These are phyloP conservation scores for Cephus pulcher DNA, from an alignment of 2,888 invertebrate species.

Conservation along the genomic window DNA sequence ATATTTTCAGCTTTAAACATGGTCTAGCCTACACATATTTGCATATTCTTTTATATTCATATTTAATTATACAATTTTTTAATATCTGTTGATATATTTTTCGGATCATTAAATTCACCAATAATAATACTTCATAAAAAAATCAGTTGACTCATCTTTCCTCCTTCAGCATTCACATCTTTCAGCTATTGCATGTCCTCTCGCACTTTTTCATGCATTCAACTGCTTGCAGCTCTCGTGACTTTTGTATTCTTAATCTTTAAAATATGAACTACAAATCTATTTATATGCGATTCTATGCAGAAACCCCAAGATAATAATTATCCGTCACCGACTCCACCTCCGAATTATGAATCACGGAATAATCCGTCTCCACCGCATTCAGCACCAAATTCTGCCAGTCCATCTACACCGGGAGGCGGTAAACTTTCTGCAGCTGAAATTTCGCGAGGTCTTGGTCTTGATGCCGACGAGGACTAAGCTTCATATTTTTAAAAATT, in stretches of 20 bases:
- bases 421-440: slow-evolving; percentile 58
- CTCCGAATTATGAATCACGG: slow-evolving; percentile 29
- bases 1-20: background rate
- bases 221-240: background rate
- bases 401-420: slow-evolving; percentile 42
- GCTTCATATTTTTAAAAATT: background rate
- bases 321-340: slow-evolving; percentile 32
- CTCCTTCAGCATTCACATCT: background rate
- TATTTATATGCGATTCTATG: background rate
- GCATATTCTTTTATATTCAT: background rate
- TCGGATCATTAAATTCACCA: background rate
- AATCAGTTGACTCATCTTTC: background rate
- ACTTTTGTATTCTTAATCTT: background rate
- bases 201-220: background rate
- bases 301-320: slow-evolving; percentile 44
- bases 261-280: background rate
- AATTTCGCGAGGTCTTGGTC: slow-evolving; percentile 61
- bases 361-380: slow-evolving; percentile 27
- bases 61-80: slow-evolving; percentile 7
- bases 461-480: slow-evolving; percentile 46
- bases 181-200: background rate
- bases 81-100: background rate
- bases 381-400: slow-evolving; percentile 35
- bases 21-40: background rate
- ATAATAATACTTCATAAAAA: background rate